phyloP scores from a whole-genome alignment of 2,888 invertebrate genomes.

The Lasioglossum zephyrum region DNA sequence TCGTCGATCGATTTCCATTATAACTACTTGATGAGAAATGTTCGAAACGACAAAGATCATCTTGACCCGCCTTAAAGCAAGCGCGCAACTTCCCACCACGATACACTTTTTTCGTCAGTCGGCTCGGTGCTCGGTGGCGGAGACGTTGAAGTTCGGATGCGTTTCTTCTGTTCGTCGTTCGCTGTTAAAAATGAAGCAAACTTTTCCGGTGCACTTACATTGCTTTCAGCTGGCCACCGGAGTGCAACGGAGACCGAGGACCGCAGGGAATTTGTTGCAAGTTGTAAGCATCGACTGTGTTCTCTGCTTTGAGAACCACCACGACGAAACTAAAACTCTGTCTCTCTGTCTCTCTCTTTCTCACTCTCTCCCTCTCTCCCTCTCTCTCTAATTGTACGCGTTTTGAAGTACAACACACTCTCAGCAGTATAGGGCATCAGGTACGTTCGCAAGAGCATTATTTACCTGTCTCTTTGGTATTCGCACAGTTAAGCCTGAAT shows the following conservation, averaged over 20 bases:
- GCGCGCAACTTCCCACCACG: neutral
- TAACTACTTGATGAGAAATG: neutral
- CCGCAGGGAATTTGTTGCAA: slow-evolving; percentile 48
- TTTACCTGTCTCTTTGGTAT: neutral
- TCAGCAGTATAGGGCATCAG: neutral
- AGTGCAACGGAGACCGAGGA: slow-evolving; percentile 40
- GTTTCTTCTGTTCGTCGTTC: slow-evolving; percentile 64
- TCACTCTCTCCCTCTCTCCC: neutral
- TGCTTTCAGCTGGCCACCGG: slow-evolving; percentile 58
- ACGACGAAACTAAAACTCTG: slow-evolving; percentile 14
- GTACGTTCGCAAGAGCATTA: neutral
- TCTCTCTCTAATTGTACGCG: neutral
- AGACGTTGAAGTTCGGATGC: slow-evolving; percentile 62
- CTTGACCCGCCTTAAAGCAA: neutral
- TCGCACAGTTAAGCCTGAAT: neutral
- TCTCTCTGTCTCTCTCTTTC: neutral
- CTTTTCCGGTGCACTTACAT: slow-evolving; percentile 61
- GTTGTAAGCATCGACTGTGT: slow-evolving; percentile 20
- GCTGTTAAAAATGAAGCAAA: slow-evolving; percentile 66
- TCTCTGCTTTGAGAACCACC: slow-evolving; percentile 11
- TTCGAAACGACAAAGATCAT: neutral
- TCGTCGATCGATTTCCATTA: neutral
- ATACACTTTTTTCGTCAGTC: slow-evolving; percentile 6
- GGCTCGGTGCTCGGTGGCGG: neutral
- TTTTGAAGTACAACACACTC: neutral